Base-by-base conservation (phyloP, 2,797 vertebrate genomes). In the Poeciliopsis turneri region DNA sequence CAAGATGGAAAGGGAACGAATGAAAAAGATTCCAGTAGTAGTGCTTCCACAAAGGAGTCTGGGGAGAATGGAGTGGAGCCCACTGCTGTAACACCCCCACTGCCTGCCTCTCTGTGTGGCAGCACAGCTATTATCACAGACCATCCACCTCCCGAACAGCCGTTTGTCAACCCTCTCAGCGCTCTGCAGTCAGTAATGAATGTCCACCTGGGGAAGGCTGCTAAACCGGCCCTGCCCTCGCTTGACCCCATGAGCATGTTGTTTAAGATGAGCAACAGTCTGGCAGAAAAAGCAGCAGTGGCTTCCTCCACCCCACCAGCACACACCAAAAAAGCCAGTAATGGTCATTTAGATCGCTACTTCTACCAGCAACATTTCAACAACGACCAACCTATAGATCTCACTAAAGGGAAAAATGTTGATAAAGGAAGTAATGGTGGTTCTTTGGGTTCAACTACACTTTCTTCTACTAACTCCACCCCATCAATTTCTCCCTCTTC, bases 241-340 rank as follows among this genome's bases (percentile, higher is more conserved):
- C 96, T 99, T 41, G 98, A 99, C 93, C 98, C 98, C 80, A 99
- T 99, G 98, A 99, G 98, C 93, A 99, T 99, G 98, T 95, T 99
- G 76, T 99, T 99, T 92, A 99, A 99, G 96, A 99, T 99, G 98
- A 99, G 98, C 96, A 99, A 99, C 93, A 99, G 97, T 93, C 94
- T 99, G 93, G 98, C 98, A 0, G 98, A 99, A 91, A 99, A 99
- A 94, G 97, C 98, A 2, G 97, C 98, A 0, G 97, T 99, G 86
- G 98, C 98, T 39, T 92, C 95, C 71, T 96, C 95, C 71, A 97
- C 97, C 55, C 97, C 98, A 49, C 96, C 97, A 85, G 93, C 97
- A 47, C 98, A 97, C 91, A 94, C 97, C 97, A 99, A 98, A 96
- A 99, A 98, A 93, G 75, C 94, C 16, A 84, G 93, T 45, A 94